Evolutionary conservation across 2,888 invertebrate genomes (phyloP).

Genomic region (Macrosiphum euphorbiae): DNA sequence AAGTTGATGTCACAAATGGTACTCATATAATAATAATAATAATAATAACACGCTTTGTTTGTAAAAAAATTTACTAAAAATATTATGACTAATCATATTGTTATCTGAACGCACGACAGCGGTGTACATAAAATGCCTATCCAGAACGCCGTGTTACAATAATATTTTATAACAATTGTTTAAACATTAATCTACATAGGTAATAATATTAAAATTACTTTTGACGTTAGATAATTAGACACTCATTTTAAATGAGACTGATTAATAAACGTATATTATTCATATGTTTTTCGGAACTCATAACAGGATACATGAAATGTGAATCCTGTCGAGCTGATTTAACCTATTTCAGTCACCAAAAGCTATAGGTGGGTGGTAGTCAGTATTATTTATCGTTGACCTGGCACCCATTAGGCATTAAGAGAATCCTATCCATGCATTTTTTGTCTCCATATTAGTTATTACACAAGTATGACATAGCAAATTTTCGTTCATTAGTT

Average conservation of each 20-base stretch:
- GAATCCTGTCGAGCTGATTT: background rate
- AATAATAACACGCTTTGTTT: background rate
- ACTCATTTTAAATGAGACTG: background rate
- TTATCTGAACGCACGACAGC: background rate
- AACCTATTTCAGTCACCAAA: background rate
- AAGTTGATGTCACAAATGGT: background rate
- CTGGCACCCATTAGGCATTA: background rate
- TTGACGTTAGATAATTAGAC: background rate
- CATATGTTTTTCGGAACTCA: background rate
- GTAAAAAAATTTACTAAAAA: background rate
- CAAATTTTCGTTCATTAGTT: too few species aligned
- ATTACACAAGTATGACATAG: too few species aligned
- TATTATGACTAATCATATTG: background rate
- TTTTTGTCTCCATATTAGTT: too few species aligned
- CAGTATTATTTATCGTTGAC: background rate
- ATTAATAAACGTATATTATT: background rate
- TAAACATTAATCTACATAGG: background rate
- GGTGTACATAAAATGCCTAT: background rate
- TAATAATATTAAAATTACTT: background rate
- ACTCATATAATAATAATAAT: background rate
- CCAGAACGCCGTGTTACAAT: background rate
- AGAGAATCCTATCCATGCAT: too few species aligned
- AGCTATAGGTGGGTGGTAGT: background rate
- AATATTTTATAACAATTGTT: too few species aligned
- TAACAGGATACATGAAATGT: background rate